Percentiles rank a stretch among this genome's conserved stretches.
phyloP scores from a whole-genome alignment of 2,888 invertebrate species.

The Unio pictorum region DNA sequence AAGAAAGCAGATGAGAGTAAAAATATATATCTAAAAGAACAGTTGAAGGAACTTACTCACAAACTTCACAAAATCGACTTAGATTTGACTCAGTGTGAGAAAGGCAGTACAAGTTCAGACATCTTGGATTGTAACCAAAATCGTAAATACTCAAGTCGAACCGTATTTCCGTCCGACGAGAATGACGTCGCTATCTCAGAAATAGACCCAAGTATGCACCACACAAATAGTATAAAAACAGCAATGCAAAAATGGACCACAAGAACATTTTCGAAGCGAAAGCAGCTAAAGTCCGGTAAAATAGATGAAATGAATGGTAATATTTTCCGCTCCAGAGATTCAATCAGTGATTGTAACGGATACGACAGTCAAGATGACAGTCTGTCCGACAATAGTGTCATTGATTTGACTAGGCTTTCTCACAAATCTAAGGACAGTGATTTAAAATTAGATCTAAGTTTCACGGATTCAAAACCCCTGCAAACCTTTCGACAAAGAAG shows the following conservation, averaged over 20 bases:
- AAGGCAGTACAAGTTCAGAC: constrained; percentile 19
- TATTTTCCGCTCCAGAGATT: too few relatives aligned
- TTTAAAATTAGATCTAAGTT: too few relatives aligned
- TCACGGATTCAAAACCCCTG: too few relatives aligned
- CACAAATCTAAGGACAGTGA: too few relatives aligned
- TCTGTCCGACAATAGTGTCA: constrained; percentile 28
- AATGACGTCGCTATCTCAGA: constrained; percentile 9
- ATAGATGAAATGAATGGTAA: too few relatives aligned
- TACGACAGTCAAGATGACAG: constrained; percentile 13
- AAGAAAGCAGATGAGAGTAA: constrained; percentile 44
- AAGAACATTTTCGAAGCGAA: constrained; percentile 43
- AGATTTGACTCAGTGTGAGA: constrained; percentile 33
- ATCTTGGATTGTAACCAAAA: constrained; percentile 42
- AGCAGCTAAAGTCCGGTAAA: background rate
- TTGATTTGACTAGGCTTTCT: constrained; percentile 26
- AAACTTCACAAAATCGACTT: constrained; percentile 49
- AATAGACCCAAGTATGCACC: background rate
- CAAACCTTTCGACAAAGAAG: constrained; percentile 6
- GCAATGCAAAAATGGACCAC: constrained; percentile 55
- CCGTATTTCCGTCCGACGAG: background rate
- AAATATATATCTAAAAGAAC: constrained; percentile 45
- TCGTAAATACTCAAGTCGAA: constrained; percentile 11
- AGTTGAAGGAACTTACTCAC: constrained; percentile 42
- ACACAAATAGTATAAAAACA: constrained; percentile 39
- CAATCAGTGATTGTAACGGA: constrained; percentile 9